These are phyloP conservation scores for Mythimna loreyi DNA, from an alignment of 2,888 invertebrate species.

Conservation along the genomic window DNA sequence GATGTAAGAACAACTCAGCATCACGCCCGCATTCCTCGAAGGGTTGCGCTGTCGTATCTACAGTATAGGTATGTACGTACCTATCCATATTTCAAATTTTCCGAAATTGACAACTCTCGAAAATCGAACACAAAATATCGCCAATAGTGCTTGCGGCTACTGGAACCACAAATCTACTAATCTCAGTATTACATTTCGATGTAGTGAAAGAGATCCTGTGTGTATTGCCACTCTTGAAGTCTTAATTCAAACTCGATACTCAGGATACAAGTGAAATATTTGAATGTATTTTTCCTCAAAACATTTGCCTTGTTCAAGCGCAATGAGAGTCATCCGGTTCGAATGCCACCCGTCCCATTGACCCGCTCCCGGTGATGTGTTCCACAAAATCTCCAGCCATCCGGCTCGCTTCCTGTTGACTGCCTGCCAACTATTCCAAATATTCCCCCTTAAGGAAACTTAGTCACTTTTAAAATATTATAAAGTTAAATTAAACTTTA, in stretches of 20 bases:
- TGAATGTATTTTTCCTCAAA: not conserved
- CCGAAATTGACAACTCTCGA: too few species aligned
- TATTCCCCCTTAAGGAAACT: slow-evolving; percentile 67
- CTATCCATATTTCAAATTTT: too few species aligned
- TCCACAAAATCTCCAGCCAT: slow-evolving; percentile 53
- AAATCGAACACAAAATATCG: not conserved
- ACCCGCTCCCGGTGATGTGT: slow-evolving; percentile 48
- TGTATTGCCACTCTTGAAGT: not conserved
- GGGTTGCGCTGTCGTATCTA: too few species aligned
- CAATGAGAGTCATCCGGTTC: slow-evolving; percentile 45
- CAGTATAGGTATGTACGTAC: too few species aligned
- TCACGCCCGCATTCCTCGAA: too few species aligned
- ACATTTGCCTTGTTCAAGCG: slow-evolving; percentile 14
- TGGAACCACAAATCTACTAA: not conserved
- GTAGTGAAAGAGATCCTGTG: not conserved
- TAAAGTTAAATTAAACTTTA: slow-evolving; percentile 1
- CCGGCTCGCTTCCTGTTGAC: slow-evolving; percentile 74
- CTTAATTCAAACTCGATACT: not conserved
- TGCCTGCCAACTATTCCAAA: slow-evolving; percentile 73
- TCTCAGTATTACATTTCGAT: not conserved
- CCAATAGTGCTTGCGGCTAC: not conserved
- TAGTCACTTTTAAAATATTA: slow-evolving; percentile 48
- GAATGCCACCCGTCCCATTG: slow-evolving; percentile 37
- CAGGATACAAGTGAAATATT: not conserved
- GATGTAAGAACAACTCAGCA: too few species aligned